phyloP scores from a whole-genome alignment of 2,797 vertebrate genomes.

The Mionectes olivaceus region DNA sequence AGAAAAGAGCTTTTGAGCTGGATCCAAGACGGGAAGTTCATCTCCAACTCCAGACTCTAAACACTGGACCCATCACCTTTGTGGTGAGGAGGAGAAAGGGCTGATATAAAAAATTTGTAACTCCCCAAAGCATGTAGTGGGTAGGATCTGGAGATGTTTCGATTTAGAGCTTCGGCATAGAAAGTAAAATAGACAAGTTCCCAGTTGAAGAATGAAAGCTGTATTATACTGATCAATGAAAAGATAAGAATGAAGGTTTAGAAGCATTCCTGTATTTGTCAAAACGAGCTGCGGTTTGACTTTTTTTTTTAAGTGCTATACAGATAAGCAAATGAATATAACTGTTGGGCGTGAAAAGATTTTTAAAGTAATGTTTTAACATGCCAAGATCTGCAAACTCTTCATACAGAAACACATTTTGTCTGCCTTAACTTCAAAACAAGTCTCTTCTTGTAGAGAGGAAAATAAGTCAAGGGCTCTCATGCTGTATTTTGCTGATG shows the following conservation, averaged over 20 bases:
- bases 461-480: not conserved
- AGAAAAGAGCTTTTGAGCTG: not conserved
- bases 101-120: not conserved
- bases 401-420: constrained; percentile 2
- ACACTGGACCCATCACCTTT: not conserved
- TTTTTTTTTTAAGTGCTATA: constrained; percentile 10
- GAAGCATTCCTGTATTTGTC: constrained; percentile 15
- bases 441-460: not conserved
- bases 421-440: constrained; percentile 8
- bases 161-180: not conserved
- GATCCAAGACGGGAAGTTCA: not conserved
- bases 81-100: not conserved
- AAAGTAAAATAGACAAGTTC: not conserved
- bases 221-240: not conserved
- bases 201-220: not conserved
- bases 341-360: constrained; percentile 10
- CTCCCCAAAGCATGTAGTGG: not conserved
- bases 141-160: not conserved
- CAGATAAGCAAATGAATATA: constrained; percentile 44
- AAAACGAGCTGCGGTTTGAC: not conserved
- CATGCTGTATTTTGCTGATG: not conserved
- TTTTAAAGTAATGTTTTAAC: constrained; percentile 36
- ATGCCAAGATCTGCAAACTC: not conserved
- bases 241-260: constrained; percentile 26
- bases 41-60: not conserved